Conservation (phyloP, 23 tunicate genomes). For the Styela clava region DNA sequence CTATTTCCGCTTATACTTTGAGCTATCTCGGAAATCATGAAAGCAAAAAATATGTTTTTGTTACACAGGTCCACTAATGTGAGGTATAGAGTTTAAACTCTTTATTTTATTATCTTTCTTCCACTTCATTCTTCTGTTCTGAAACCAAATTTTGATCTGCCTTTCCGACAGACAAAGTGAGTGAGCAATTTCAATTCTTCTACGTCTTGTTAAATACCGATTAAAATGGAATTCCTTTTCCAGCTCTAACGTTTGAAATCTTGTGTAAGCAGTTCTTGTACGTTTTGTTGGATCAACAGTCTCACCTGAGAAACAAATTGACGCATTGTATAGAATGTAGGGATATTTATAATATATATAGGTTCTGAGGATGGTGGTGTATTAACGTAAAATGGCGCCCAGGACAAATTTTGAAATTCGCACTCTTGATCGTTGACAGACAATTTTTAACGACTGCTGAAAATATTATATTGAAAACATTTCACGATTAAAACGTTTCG, state of each 20-base stretch:
- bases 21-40: no score
- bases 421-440: no score
- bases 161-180: conserved; percentile 56
- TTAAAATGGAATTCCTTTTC: conserved; percentile 89
- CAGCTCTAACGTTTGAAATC: conserved; percentile 82
- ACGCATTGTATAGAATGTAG: no score
- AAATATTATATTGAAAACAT: no score
- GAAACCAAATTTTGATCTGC: conserved; percentile 93
- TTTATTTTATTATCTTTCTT: conserved; percentile 71
- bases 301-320: conserved; percentile 32
- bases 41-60: no score
- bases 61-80: neutral
- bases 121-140: conserved; percentile 92
- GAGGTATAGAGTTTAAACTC: conserved; percentile 7
- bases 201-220: conserved; percentile 71
- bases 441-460: no score
- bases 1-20: no score
- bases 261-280: conserved; percentile 82
- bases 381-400: no score
- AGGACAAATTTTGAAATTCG: no score
- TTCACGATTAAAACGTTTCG: no score
- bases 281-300: conserved; percentile 57
- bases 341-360: no score
- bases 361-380: no score
- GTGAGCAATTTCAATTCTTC: conserved; percentile 86